Conservation (phyloP, 2,888 invertebrate genomes). For the Rapana venosa region DNA sequence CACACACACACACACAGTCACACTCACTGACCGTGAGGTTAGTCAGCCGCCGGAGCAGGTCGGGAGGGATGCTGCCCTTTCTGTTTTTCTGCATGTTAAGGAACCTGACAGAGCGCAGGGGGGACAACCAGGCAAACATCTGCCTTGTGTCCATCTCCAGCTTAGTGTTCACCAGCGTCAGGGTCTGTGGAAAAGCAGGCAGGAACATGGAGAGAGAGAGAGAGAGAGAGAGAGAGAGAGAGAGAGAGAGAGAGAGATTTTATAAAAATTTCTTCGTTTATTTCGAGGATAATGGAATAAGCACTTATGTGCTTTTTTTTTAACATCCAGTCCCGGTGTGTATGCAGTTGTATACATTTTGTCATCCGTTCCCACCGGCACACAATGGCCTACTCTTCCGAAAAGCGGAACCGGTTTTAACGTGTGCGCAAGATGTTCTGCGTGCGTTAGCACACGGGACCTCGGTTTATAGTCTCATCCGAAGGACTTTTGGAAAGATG, state of each 20-base stretch:
- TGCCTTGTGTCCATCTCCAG: not conserved
- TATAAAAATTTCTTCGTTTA: too few species aligned
- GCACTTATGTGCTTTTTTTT: too few species aligned
- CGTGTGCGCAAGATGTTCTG: too few species aligned
- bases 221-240: not conserved
- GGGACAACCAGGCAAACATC: not conserved
- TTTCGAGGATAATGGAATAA: too few species aligned
- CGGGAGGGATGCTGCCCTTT: not conserved
- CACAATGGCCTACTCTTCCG: too few species aligned
- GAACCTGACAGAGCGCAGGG: not conserved
- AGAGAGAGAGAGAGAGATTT: not conserved
- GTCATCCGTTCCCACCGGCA: too few species aligned
- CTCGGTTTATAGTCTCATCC: too few species aligned
- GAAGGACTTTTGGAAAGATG: too few species aligned
- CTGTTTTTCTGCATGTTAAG: not conserved
- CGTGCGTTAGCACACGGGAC: too few species aligned
- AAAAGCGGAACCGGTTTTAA: too few species aligned
- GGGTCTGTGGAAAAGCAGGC: not conserved
- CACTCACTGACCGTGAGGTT: not conserved
- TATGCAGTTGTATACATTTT: too few species aligned
- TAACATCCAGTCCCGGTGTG: too few species aligned
- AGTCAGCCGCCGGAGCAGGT: conserved; percentile 35
- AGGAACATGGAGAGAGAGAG: not conserved
- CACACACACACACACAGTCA: not conserved
- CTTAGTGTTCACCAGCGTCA: conserved; percentile 24